These are phyloP conservation scores for Fundulus diaphanus DNA, from an alignment of 2,797 vertebrate genomes.

Conservation along the genomic window DNA sequence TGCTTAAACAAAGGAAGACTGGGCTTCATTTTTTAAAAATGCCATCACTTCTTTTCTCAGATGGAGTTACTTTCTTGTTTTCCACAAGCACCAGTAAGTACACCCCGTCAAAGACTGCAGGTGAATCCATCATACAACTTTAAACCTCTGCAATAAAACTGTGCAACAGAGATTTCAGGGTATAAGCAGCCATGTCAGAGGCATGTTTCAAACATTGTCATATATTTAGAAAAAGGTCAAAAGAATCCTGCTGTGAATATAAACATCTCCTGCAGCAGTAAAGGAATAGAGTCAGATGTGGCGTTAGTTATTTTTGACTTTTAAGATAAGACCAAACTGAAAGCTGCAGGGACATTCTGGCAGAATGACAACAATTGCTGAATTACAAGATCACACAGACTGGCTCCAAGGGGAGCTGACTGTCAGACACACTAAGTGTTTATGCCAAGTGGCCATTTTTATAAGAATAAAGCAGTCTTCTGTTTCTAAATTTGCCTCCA, in stretches of 20 bases:
- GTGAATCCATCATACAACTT: neutral
- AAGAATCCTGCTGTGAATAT: neutral
- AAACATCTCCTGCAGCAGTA: neutral
- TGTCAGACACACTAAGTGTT: slow-evolving; percentile 1
- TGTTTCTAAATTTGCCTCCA: neutral
- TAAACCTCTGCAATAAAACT: neutral
- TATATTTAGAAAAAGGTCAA: neutral
- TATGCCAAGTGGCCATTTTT: neutral
- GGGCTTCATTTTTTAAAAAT: neutral
- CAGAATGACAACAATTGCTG: neutral
- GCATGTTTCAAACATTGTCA: neutral
- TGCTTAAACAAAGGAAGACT: neutral
- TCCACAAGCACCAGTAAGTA: neutral
- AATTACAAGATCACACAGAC: neutral
- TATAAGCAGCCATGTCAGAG: neutral
- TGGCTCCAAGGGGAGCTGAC: slow-evolving; percentile 1
- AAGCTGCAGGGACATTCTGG: neutral
- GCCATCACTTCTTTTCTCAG: neutral
- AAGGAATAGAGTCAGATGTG: neutral
- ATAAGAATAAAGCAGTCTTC: slow-evolving; percentile 2
- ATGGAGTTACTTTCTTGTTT: neutral
- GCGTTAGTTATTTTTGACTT: slow-evolving; percentile 5
- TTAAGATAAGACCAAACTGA: slow-evolving; percentile 1
- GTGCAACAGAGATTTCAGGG: neutral
- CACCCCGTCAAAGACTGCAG: neutral